Evolutionary conservation across 2,797 vertebrate genomes (phyloP).

Genomic region (Danio aesculapii): DNA sequence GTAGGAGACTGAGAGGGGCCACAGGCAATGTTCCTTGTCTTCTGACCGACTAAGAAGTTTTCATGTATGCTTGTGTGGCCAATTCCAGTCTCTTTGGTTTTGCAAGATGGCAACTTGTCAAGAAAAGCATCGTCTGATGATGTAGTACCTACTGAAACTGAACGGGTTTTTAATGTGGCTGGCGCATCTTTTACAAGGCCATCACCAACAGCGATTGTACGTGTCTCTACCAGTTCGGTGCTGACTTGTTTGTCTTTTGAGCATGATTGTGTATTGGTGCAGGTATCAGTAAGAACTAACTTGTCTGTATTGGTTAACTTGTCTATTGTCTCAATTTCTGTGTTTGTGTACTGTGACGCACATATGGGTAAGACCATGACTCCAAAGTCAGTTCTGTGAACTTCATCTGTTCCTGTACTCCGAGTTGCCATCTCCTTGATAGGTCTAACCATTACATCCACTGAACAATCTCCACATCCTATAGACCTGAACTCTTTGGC

Average conservation of each 20-base stretch:
- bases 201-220: constrained; percentile 89
- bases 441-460: constrained; percentile 78
- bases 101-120: constrained; percentile 66
- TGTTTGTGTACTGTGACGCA: constrained; percentile 82
- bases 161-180: constrained; percentile 80
- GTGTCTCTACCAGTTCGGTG: constrained; percentile 79
- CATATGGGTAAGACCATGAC: constrained; percentile 83
- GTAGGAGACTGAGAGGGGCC: constrained; percentile 79
- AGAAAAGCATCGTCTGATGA: constrained; percentile 69
- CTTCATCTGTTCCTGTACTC: constrained; percentile 77
- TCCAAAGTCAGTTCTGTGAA: constrained; percentile 75
- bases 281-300: constrained; percentile 74
- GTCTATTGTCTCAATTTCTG: constrained; percentile 71
- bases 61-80: constrained; percentile 87
- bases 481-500: constrained; percentile 78
- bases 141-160: constrained; percentile 88
- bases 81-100: constrained; percentile 91
- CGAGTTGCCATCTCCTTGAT: constrained; percentile 75
- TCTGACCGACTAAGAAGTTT: constrained; percentile 92
- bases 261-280: constrained; percentile 79
- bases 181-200: constrained; percentile 89
- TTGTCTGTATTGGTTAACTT: constrained; percentile 84
- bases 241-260: constrained; percentile 86
- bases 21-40: constrained; percentile 93
- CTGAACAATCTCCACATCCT: constrained; percentile 89